phyloP scores from a whole-genome alignment of 2,797 vertebrate species.

The Typhlichthys eigenmanni region DNA sequence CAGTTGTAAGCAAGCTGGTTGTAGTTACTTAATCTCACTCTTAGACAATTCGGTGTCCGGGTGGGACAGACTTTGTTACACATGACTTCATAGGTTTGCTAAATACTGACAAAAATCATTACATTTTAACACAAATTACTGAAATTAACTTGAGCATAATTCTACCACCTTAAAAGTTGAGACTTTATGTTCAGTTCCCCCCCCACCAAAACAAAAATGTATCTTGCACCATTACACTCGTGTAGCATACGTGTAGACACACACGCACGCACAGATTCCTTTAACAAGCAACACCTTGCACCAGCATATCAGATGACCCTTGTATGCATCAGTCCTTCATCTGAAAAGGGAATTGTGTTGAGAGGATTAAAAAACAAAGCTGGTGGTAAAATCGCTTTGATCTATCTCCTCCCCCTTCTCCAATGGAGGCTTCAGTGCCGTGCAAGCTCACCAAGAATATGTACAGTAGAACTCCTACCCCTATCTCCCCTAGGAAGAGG shows the following conservation, averaged over 20 bases:
- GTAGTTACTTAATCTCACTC: too few relatives aligned
- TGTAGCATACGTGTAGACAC: slow-evolving; percentile 1
- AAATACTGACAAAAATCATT: too few relatives aligned
- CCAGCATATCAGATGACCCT: slow-evolving; percentile 59
- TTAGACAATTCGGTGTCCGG: too few relatives aligned
- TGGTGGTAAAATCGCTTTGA: slow-evolving; percentile 70
- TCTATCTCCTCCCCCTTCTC: slow-evolving; percentile 48
- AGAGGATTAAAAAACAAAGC: slow-evolving; percentile 57
- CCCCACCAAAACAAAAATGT: too few relatives aligned
- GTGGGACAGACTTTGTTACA: too few relatives aligned
- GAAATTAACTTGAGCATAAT: too few relatives aligned
- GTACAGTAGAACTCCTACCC: slow-evolving; percentile 31
- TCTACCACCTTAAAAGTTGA: too few relatives aligned
- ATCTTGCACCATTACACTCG: too few relatives aligned
- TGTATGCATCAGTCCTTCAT: slow-evolving; percentile 41
- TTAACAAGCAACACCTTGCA: slow-evolving; percentile 50
- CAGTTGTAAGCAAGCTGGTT: too few relatives aligned
- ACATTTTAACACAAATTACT: too few relatives aligned
- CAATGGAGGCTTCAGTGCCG: slow-evolving; percentile 45
- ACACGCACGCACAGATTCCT: slow-evolving; percentile 35
- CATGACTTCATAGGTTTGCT: too few relatives aligned
- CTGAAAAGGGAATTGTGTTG: slow-evolving; percentile 64
- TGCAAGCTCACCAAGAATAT: slow-evolving; percentile 35
- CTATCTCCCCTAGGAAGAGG: slow-evolving; percentile 19
- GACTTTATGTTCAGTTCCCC: too few relatives aligned